These are phyloP conservation scores for Ormyrus nitidulus DNA, from an alignment of 2,888 invertebrate genomes.

Conservation along the genomic window DNA sequence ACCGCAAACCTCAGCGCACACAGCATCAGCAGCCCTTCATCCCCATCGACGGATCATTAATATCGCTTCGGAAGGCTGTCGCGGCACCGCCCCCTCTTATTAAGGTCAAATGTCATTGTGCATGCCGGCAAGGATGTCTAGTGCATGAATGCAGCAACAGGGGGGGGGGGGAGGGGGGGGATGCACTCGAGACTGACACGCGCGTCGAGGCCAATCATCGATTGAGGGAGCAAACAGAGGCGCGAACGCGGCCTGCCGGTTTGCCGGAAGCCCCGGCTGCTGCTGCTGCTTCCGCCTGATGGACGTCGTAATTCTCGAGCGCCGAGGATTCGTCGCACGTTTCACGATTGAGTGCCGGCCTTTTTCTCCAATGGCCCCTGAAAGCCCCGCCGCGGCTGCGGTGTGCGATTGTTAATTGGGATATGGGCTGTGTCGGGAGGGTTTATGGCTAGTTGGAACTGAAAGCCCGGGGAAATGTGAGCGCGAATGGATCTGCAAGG, in stretches of 20 bases:
- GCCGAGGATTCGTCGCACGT: neutral
- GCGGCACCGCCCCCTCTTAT: constrained; percentile 17
- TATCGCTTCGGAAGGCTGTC: neutral
- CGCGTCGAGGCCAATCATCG: constrained; percentile 13
- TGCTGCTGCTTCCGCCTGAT: neutral
- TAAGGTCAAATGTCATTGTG: constrained; percentile 37
- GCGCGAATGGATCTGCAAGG: no score
- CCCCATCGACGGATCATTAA: neutral
- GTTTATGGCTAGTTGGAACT: no score
- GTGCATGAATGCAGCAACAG: no score
- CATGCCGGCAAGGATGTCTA: neutral
- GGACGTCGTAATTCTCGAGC: neutral
- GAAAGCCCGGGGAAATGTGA: no score
- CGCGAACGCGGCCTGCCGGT: neutral
- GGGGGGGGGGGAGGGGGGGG: neutral
- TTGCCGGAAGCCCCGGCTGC: no score
- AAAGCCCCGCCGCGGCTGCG: no score
- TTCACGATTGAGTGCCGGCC: no score
- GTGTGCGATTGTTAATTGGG: no score
- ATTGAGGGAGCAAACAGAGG: neutral
- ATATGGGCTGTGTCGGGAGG: no score
- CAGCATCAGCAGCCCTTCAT: neutral
- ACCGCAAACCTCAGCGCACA: no score
- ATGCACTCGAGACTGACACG: neutral
- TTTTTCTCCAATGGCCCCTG: no score